A percentile compares a stretch with the other conserved stretches of the same genome.
Evolutionary conservation across 2,797 vertebrate genomes (phyloP).

Genomic region (Phataginus tetradactyla): DNA sequence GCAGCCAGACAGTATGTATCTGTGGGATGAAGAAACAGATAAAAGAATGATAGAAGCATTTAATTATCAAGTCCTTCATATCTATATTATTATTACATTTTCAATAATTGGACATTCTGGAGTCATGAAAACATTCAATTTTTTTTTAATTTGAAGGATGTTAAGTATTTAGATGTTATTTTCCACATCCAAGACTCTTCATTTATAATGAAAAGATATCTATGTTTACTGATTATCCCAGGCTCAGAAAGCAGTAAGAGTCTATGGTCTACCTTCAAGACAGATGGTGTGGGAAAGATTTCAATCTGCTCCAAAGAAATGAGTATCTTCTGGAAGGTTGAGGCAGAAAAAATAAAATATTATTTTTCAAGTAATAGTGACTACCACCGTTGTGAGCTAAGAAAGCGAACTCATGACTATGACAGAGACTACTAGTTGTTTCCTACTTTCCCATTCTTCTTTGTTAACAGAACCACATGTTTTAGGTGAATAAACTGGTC

Average conservation of each 20-base stretch:
- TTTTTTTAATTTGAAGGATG: neutral
- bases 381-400: neutral
- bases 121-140: neutral
- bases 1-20: neutral
- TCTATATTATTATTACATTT: slow-evolving; percentile 18
- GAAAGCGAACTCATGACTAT: neutral
- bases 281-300: neutral
- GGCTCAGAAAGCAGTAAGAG: neutral
- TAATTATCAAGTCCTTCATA: slow-evolving; percentile 34
- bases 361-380: neutral
- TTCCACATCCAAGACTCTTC: neutral
- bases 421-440: neutral
- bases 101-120: slow-evolving; percentile 49
- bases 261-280: neutral
- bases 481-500: neutral
- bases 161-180: neutral
- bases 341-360: slow-evolving; percentile 5
- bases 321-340: neutral
- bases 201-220: slow-evolving; percentile 20
- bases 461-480: neutral
- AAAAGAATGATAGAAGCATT: slow-evolving; percentile 33
- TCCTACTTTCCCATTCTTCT: neutral
- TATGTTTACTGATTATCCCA: neutral
- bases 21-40: slow-evolving; percentile 16
- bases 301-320: neutral